Conservation (phyloP, 2,113 vertebrate genomes). For the Stegostoma tigrinum region DNA sequence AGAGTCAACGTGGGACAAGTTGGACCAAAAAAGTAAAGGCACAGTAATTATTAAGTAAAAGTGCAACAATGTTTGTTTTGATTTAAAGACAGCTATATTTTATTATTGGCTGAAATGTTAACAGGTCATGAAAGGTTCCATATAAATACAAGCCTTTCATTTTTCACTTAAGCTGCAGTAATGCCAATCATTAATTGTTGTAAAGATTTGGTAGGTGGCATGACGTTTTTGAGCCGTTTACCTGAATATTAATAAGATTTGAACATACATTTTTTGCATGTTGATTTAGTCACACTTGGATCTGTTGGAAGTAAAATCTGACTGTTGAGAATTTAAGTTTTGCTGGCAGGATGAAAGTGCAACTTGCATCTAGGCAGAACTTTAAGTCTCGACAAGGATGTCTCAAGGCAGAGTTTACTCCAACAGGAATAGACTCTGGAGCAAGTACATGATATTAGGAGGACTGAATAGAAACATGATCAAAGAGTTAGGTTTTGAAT, state of each 20-base stretch:
- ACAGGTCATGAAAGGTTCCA: background rate
- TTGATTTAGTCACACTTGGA: background rate
- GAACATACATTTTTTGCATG: background rate
- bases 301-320: background rate
- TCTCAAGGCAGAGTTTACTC: background rate
- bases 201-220: background rate
- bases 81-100: background rate
- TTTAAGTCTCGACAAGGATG: background rate
- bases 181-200: background rate
- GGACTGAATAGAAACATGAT: background rate
- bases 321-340: background rate
- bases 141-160: background rate
- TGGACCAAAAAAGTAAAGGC: conserved; percentile 88
- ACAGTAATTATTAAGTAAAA: background rate
- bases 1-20: conserved; percentile 96
- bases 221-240: background rate
- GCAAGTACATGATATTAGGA: background rate
- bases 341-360: background rate
- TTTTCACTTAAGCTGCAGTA: background rate
- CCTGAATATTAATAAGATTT: background rate
- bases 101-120: background rate
- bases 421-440: background rate
- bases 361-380: background rate
- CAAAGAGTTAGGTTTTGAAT: background rate
- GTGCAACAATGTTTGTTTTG: conserved; percentile 17